phyloP scores from a whole-genome alignment of 37 sponge, comb jelly and placozoan species.

The Halichondria panicea region DNA sequence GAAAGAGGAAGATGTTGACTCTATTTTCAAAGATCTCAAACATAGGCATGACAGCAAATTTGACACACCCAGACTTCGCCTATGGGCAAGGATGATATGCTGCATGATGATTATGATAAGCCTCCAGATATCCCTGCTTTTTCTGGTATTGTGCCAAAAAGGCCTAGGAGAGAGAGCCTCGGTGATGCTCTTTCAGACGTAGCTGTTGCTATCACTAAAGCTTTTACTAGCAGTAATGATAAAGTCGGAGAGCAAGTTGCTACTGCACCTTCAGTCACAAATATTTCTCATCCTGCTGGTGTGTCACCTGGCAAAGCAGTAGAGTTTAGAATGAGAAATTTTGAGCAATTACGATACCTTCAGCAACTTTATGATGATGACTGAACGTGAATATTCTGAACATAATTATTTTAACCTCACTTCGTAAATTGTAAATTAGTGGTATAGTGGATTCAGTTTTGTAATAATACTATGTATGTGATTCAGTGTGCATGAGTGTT shows the following conservation, averaged over 20 bases:
- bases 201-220: too few relatives aligned
- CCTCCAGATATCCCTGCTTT: constrained; percentile 16
- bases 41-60: constrained; percentile 17
- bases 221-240: too few relatives aligned
- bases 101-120: constrained; percentile 22
- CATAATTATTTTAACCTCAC: too few relatives aligned
- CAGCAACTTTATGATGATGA: background rate
- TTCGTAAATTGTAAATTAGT: background rate
- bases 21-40: constrained; percentile 1
- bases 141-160: constrained; percentile 7
- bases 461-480: background rate
- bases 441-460: background rate
- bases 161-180: constrained; percentile 12
- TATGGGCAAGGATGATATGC: constrained; percentile 34
- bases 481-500: background rate
- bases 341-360: background rate
- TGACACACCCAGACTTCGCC: constrained; percentile 16
- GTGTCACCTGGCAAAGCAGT: too few relatives aligned
- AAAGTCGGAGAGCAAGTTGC: too few relatives aligned
- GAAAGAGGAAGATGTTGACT: constrained; percentile 33
- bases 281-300: too few relatives aligned
- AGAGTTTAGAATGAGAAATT: too few relatives aligned
- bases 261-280: too few relatives aligned
- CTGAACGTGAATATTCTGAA: background rate
- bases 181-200: constrained; percentile 6